A percentile compares a stretch with the other conserved stretches of the same genome.
These are phyloP conservation scores for Drosophila flavopinicola DNA, from an alignment of 2,888 invertebrate species.

Conservation along the genomic window DNA sequence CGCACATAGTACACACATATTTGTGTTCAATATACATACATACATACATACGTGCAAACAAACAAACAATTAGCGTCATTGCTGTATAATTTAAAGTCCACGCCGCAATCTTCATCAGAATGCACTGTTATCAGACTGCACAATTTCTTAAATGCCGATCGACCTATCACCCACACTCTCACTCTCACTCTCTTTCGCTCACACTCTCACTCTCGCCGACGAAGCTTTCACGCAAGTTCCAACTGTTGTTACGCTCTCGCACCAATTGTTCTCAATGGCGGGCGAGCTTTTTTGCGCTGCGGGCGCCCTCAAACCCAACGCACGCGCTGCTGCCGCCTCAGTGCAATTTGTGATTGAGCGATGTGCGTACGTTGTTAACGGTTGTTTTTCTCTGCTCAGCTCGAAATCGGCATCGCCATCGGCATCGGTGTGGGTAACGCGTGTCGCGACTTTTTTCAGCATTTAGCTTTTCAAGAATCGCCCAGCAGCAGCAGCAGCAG, in stretches of 20 bases:
- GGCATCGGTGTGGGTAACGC: conserved; percentile 32
- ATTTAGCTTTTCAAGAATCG: conserved; percentile 59
- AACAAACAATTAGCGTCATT: background rate
- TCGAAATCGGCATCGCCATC: conserved; percentile 7
- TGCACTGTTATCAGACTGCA: conserved; percentile 35
- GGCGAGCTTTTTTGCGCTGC: conserved; percentile 46
- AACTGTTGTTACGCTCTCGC: conserved; percentile 16
- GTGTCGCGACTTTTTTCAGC: conserved; percentile 31
- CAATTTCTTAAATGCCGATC: conserved; percentile 25
- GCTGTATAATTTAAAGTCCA: conserved; percentile 1
- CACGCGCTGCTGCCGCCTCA: conserved; percentile 36
- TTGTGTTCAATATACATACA: too few relatives aligned
- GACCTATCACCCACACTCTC: conserved; percentile 8
- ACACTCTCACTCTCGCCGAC: background rate
- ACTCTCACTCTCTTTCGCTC: background rate
- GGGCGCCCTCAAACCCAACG: conserved; percentile 47
- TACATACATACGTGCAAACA: background rate
- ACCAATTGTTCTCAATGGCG: conserved; percentile 8
- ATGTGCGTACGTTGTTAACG: conserved; percentile 53
- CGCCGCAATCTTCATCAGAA: background rate
- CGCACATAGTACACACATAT: too few relatives aligned
- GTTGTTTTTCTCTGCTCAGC: conserved; percentile 29
- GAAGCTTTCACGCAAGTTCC: conserved; percentile 38
- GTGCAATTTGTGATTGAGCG: conserved; percentile 44
- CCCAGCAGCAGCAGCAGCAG: conserved; percentile 31